Evolutionary conservation across 2,797 vertebrate species (phyloP).

Genomic region (Onychomys leucogaster): DNA sequence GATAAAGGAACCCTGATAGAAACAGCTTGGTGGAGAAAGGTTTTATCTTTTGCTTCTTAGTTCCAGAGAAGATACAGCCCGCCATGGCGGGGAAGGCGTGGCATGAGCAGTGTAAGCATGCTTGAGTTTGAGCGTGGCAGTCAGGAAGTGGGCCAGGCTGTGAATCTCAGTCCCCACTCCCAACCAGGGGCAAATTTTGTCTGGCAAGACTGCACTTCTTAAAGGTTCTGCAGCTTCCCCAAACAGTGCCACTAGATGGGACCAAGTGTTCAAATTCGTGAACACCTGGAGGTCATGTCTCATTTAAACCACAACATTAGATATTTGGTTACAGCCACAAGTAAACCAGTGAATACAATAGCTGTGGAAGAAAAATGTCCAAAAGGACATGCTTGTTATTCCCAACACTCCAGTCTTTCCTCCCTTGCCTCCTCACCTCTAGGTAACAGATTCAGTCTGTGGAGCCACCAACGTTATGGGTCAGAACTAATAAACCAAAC

Average conservation of each 20-base stretch:
- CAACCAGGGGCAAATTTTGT: neutral
- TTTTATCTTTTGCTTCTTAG: neutral
- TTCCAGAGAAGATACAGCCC: neutral
- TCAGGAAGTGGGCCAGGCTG: neutral
- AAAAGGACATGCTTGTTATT: neutral
- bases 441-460: neutral
- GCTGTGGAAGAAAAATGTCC: neutral
- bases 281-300: neutral
- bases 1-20: neutral
- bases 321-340: neutral
- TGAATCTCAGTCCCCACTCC: neutral
- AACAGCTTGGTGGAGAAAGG: neutral
- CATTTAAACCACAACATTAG: neutral
- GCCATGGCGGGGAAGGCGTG: neutral
- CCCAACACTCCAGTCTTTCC: neutral
- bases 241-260: neutral
- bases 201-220: neutral
- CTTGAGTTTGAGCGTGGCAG: neutral
- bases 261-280: neutral
- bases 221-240: neutral
- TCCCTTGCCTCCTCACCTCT: accelerated
- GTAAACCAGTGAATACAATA: neutral
- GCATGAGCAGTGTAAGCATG: neutral
- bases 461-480: accelerated
- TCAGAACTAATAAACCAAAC: neutral